Conservation (phyloP, 2,888 invertebrate genomes). For the Penaeus monodon region DNA sequence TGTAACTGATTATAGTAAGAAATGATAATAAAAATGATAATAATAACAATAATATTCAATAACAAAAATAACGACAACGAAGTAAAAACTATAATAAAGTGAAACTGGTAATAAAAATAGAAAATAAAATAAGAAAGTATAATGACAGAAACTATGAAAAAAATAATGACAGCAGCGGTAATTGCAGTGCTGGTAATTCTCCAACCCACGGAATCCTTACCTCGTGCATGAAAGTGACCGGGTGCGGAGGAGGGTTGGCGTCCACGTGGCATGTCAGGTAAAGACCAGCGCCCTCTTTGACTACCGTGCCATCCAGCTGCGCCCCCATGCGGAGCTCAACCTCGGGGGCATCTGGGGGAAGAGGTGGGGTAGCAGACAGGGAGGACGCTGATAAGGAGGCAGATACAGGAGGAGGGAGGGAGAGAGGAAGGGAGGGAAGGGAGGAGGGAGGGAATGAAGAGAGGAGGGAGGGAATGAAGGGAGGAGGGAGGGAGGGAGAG, state of each 20-base stretch:
- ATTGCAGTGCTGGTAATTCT: background rate
- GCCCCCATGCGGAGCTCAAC: slow-evolving; percentile 54
- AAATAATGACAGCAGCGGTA: too few relatives aligned
- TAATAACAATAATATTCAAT: too few relatives aligned
- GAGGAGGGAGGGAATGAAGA: background rate
- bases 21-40: too few relatives aligned
- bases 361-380: background rate
- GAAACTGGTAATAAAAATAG: too few relatives aligned
- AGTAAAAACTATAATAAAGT: too few relatives aligned
- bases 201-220: background rate
- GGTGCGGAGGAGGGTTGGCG: slow-evolving; percentile 57
- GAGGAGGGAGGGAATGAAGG: background rate
- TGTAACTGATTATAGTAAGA: too few relatives aligned
- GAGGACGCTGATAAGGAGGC: background rate
- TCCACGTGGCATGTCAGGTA: slow-evolving; percentile 60
- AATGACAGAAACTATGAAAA: too few relatives aligned
- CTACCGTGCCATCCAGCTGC: slow-evolving; percentile 39
- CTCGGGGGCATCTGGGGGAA: slow-evolving; percentile 49
- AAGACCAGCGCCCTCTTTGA: slow-evolving; percentile 41
- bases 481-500: background rate
- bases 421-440: background rate
- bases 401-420: background rate
- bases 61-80: too few relatives aligned
- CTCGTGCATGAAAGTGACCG: slow-evolving; percentile 54
- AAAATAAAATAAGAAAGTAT: too few relatives aligned